Evolutionary conservation across 1,140 invertebrate genomes (phyloP).

Genomic region (Drosophila orena): DNA sequence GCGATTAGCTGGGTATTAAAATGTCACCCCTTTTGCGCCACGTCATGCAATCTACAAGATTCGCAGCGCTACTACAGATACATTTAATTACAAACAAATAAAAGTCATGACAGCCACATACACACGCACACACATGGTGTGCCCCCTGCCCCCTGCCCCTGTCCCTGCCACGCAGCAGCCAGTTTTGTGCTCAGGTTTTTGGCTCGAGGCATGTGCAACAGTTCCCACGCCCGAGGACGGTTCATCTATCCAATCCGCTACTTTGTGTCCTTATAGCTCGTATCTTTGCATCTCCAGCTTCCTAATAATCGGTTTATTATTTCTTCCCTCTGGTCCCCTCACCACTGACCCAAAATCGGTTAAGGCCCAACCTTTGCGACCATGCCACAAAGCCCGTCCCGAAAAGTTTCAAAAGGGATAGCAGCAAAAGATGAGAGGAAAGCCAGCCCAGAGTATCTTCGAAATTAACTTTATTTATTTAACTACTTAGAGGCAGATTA

Average conservation of each 20-base stretch:
- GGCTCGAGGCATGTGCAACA: constrained; percentile 71
- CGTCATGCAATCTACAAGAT: constrained; percentile 58
- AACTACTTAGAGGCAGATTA: constrained; percentile 85
- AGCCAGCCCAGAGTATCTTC: constrained; percentile 69
- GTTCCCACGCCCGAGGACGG: constrained; percentile 65
- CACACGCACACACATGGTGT: constrained; percentile 27
- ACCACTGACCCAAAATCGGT: constrained; percentile 11
- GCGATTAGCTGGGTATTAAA: constrained; percentile 84
- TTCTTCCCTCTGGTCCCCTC: constrained; percentile 29
- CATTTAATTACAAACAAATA: constrained; percentile 84
- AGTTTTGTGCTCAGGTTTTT: constrained; percentile 32
- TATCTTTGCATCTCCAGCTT: constrained; percentile 61
- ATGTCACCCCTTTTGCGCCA: constrained; percentile 79
- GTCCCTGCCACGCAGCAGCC: background rate
- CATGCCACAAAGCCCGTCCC: constrained; percentile 49
- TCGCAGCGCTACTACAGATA: constrained; percentile 61
- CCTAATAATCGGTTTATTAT: constrained; percentile 83
- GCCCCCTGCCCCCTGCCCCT: background rate
- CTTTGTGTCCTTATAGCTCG: constrained; percentile 36
- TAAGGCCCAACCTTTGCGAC: constrained; percentile 20
- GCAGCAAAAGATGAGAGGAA: constrained; percentile 35
- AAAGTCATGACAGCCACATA: constrained; percentile 79
- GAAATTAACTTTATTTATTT: constrained; percentile 84
- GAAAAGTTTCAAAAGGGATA: constrained; percentile 51
- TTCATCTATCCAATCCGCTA: constrained; percentile 25